Conservation (phyloP, 2,888 invertebrate species). For the Aphrophora alni region DNA sequence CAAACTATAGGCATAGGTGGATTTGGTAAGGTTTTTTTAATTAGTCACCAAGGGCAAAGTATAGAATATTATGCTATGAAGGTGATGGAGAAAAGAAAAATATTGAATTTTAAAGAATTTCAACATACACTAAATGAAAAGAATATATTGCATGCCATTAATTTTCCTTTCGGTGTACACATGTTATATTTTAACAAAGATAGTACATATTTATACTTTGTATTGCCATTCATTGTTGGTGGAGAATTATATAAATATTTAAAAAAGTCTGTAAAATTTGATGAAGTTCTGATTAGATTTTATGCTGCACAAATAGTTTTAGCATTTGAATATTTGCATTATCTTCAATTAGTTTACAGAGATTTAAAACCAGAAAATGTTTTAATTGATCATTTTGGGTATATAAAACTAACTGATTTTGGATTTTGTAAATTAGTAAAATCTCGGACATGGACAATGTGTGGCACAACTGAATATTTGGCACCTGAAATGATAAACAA, state of each 20-base stretch:
- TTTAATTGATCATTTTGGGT: constrained; percentile 78
- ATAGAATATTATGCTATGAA: no score
- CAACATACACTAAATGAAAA: constrained; percentile 66
- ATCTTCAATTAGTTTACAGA: constrained; percentile 85
- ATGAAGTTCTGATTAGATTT: constrained; percentile 67
- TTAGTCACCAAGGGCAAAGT: no score
- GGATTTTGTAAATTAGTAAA: constrained; percentile 83
- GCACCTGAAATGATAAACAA: constrained; percentile 58
- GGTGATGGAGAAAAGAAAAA: no score
- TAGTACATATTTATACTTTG: constrained; percentile 82
- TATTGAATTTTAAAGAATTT: no score
- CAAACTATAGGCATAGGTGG: no score
- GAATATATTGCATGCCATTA: constrained; percentile 81
- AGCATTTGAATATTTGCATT: constrained; percentile 91
- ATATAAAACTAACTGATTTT: constrained; percentile 84
- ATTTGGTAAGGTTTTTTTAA: no score
- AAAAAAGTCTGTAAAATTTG: constrained; percentile 66
- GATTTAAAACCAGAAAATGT: constrained; percentile 95
- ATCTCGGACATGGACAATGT: constrained; percentile 63
- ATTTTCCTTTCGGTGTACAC: constrained; percentile 87
- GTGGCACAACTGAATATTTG: constrained; percentile 67
- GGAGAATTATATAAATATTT: constrained; percentile 89
- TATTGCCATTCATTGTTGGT: constrained; percentile 83
- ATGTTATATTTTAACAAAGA: constrained; percentile 88
- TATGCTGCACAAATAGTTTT: constrained; percentile 93